Percentiles rank a stretch among this genome's conserved stretches.
These are phyloP conservation scores for Lucilia sericata DNA, from an alignment of 1,140 invertebrate species.

Conservation along the genomic window DNA sequence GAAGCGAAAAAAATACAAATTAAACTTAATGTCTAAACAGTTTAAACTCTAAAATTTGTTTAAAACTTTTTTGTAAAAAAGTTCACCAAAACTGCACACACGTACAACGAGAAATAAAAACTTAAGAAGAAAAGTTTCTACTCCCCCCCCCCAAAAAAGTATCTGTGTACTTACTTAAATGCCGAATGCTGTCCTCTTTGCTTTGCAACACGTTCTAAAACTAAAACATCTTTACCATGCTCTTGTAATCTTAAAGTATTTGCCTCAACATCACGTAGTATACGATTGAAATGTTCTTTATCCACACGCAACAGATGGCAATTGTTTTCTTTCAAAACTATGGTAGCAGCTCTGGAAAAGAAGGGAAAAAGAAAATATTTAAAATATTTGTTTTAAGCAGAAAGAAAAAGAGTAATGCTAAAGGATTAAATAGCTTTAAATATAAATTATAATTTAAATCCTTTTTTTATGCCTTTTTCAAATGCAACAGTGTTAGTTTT, in stretches of 20 bases:
- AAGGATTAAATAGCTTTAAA: neutral
- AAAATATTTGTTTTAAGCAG: neutral
- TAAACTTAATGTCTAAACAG: neutral
- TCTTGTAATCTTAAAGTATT: slow-evolving; percentile 90
- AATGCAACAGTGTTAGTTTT: no score
- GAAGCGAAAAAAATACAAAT: slow-evolving; percentile 8
- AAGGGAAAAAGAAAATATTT: neutral
- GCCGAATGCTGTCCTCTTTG: slow-evolving; percentile 67
- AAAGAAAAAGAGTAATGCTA: neutral
- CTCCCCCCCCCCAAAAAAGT: no score
- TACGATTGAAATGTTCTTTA: slow-evolving; percentile 90
- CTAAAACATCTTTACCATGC: slow-evolving; percentile 87
- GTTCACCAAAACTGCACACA: neutral
- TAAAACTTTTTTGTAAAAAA: neutral
- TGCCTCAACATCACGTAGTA: slow-evolving; percentile 86
- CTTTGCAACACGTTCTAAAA: slow-evolving; percentile 80
- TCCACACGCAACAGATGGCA: slow-evolving; percentile 89
- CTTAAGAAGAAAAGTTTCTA: no score
- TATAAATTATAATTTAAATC: neutral
- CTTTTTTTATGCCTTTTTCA: neutral
- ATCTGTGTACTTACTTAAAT: slow-evolving; percentile 62
- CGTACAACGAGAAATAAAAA: neutral
- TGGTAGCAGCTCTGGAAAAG: slow-evolving; percentile 81
- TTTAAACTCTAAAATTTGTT: slow-evolving; percentile 31
- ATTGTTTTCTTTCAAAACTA: slow-evolving; percentile 85